Evolutionary conservation across 2,888 invertebrate genomes (phyloP).

Genomic region (Leucophora obtusa): DNA sequence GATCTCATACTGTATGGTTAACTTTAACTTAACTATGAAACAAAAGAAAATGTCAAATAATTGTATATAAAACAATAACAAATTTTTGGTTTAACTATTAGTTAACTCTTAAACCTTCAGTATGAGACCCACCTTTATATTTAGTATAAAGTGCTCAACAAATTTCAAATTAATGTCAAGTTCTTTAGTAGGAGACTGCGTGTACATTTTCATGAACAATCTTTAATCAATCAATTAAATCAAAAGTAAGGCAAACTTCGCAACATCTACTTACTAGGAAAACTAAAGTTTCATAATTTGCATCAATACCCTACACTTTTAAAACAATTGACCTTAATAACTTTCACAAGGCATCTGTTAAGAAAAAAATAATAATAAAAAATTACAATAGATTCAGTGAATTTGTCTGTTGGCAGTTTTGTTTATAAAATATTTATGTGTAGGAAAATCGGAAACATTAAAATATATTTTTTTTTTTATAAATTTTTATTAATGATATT

Average conservation of each 20-base stretch:
- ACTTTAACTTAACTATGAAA: too few species aligned
- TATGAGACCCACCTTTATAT: too few species aligned
- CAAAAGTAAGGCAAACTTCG: neutral
- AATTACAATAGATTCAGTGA: neutral
- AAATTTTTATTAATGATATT: constrained; percentile 52
- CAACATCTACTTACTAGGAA: neutral
- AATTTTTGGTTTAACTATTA: too few species aligned
- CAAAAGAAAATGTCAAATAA: too few species aligned
- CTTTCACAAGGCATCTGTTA: constrained; percentile 48
- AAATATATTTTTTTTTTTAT: constrained; percentile 37
- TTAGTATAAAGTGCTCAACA: neutral
- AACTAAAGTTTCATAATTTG: neutral
- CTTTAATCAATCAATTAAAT: constrained; percentile 56
- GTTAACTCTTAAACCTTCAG: too few species aligned
- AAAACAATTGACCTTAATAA: constrained; percentile 47
- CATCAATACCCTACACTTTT: neutral
- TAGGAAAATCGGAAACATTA: constrained; percentile 55
- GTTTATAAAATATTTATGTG: neutral
- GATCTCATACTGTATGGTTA: too few species aligned
- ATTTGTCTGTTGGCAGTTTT: neutral
- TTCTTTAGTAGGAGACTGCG: constrained; percentile 43
- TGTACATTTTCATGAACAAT: constrained; percentile 54
- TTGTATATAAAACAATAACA: too few species aligned
- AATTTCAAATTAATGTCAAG: constrained; percentile 51
- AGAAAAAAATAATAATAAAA: neutral